Base-by-base conservation (phyloP, 1,140 invertebrate species). In the Catajapyx aquilonaris region DNA sequence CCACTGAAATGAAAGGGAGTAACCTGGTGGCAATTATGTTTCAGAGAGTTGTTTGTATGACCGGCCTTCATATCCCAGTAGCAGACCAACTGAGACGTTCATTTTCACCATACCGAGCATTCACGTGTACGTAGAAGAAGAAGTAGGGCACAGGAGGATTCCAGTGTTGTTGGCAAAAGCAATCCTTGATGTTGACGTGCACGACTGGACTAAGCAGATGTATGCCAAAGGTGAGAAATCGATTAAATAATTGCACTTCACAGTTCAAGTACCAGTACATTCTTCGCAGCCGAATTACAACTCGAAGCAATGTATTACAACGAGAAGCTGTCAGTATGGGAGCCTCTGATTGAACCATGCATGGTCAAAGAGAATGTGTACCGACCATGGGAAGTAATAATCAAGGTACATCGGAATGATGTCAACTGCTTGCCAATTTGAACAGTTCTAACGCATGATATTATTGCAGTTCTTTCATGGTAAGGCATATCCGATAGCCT, bases 291-390 rank as follows among this genome's bases (percentile, higher is more conserved):
- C 10, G 64, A 69, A 20, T 23, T 78, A 3, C 67, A 71, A 23
- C 40, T 80, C 2, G 69, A 79, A 50, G 67, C 74, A 2, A 72
- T 71, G 39, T 80, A 71, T 50, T 84, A 73, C 46, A 81, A 84
- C 52, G 68, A 76, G 39, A 65, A 68, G 37, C 50, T 71, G 10
- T 69, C 71, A 43, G 61, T 63, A 15, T 85, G 81, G 81, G 79
- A 85, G 49, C 80, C 81, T 1, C 48, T 85, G 1, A 57, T 85
- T 10, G 81, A 85, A 46, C 73, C 79, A 1, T 66, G 71, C 5
- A 65, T 71, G 20, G 60, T 69, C 13, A 62, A 69, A 33, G 74
- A 76, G 48, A 69, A 69, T 39, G 53, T 66, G 3, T 77, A 77
- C 46, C 60, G 68, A 46, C 72, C 76, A 0, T 81, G 75, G 71